Evolutionary conservation across 2,797 vertebrate species (phyloP).

Genomic region (Gymnodraco acuticeps): DNA sequence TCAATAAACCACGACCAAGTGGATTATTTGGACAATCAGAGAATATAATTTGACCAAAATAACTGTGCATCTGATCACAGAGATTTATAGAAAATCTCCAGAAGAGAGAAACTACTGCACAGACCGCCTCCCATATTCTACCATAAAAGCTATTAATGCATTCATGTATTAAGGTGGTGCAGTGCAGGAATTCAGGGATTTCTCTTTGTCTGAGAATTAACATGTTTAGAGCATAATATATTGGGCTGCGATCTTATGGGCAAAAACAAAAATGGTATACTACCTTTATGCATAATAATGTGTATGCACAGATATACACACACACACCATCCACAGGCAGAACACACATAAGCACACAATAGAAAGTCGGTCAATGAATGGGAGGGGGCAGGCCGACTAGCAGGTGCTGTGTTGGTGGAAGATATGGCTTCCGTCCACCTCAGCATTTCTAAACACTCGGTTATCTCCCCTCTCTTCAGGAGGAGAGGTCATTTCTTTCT

Average conservation of each 20-base stretch:
- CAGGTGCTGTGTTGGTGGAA: constrained; percentile 78
- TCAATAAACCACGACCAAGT: constrained; percentile 23
- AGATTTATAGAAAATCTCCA: constrained; percentile 15
- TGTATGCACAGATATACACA: constrained; percentile 9
- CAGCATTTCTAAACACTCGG: constrained; percentile 81
- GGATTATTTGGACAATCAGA: not conserved
- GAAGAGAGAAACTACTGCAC: constrained; percentile 22
- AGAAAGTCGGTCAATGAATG: constrained; percentile 74
- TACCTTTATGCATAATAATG: constrained; percentile 44
- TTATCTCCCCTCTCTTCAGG: constrained; percentile 76
- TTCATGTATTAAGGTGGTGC: constrained; percentile 67
- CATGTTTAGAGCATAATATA: constrained; percentile 43
- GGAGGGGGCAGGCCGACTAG: constrained; percentile 62
- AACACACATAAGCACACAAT: constrained; percentile 50
- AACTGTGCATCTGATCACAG: constrained; percentile 8
- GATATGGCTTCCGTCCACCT: constrained; percentile 84
- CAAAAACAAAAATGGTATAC: constrained; percentile 59
- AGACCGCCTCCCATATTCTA: constrained; percentile 45
- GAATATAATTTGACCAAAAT: constrained; percentile 2
- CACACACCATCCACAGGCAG: constrained; percentile 15
- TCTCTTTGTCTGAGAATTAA: constrained; percentile 53
- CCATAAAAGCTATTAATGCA: constrained; percentile 61
- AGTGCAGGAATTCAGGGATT: constrained; percentile 61
- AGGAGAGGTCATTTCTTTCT: constrained; percentile 79
- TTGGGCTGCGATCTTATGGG: constrained; percentile 27